Conservation (phyloP, 2,797 vertebrate genomes). For the Australoheros facetus region DNA sequence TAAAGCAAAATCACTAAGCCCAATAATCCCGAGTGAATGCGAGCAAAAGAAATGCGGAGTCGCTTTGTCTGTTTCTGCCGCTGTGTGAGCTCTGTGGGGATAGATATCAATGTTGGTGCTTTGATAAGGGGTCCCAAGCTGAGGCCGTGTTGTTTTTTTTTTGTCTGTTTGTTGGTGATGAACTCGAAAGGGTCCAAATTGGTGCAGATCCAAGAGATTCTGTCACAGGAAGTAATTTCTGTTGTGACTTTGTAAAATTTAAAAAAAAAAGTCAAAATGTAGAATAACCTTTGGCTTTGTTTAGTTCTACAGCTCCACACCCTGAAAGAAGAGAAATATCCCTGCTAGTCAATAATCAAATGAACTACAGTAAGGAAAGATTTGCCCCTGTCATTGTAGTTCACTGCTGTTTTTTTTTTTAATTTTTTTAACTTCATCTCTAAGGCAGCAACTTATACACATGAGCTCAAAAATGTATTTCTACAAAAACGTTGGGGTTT, state of each 20-base stretch:
- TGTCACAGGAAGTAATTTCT: constrained; percentile 14
- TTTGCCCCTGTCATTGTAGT: not conserved
- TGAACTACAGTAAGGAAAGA: constrained; percentile 1
- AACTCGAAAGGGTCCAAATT: constrained; percentile 37
- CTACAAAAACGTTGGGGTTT: not conserved
- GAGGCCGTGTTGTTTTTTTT: not conserved
- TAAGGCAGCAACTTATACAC: not conserved
- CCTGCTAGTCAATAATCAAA: constrained; percentile 17
- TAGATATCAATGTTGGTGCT: not conserved
- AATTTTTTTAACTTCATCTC: not conserved
- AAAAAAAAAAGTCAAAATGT: not conserved
- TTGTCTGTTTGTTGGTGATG: constrained; percentile 21
- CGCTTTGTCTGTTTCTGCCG: constrained; percentile 12
- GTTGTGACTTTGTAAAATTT: constrained; percentile 15
- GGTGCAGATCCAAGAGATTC: constrained; percentile 28
- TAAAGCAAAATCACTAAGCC: not conserved
- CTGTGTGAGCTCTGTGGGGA: not conserved
- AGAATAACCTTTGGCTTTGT: not conserved
- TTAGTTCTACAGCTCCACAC: not conserved
- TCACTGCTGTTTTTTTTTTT: not conserved
- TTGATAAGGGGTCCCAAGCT: not conserved
- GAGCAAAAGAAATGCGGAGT: not conserved
- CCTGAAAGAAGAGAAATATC: constrained; percentile 12
- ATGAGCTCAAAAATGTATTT: not conserved
- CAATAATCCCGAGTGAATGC: not conserved